Evolutionary conservation across 2,797 vertebrate species (phyloP).

Genomic region (Cirrhinus mrigala): DNA sequence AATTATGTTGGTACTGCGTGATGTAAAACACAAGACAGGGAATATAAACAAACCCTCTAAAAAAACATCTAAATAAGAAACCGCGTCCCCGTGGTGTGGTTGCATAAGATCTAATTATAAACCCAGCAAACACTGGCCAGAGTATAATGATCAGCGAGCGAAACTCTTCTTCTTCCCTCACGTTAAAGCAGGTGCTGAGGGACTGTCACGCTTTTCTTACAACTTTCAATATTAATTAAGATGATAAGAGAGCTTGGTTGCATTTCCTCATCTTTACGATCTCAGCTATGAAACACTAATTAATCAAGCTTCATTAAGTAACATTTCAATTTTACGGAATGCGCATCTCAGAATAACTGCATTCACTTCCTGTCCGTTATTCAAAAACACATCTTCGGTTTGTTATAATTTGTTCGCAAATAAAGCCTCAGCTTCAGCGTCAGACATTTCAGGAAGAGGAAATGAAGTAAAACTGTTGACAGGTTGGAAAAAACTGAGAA

Average conservation of each 20-base stretch:
- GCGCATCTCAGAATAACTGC: constrained; percentile 66
- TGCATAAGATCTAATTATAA: constrained; percentile 25
- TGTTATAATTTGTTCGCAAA: constrained; percentile 61
- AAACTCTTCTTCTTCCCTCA: background rate
- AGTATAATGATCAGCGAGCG: background rate
- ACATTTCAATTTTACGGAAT: constrained; percentile 70
- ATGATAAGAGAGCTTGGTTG: constrained; percentile 75
- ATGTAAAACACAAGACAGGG: background rate
- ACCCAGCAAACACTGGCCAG: constrained; percentile 15
- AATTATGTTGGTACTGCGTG: background rate
- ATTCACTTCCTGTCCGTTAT: constrained; percentile 50
- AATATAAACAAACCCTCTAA: background rate
- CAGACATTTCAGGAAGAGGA: too few species aligned
- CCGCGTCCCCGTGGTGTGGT: background rate
- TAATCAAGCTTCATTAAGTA: constrained; percentile 78
- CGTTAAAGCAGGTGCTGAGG: constrained; percentile 9
- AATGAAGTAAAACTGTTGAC: too few species aligned
- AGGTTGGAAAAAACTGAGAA: too few species aligned
- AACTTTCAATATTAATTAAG: constrained; percentile 78
- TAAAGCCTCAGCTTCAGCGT: constrained; percentile 52
- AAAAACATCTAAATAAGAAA: background rate
- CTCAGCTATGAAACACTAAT: constrained; percentile 73
- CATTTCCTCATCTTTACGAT: constrained; percentile 63
- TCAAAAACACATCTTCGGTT: constrained; percentile 61
- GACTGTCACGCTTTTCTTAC: constrained; percentile 43